phyloP scores from a whole-genome alignment of 1,140 invertebrate genomes.

The Drosophila miranda region DNA sequence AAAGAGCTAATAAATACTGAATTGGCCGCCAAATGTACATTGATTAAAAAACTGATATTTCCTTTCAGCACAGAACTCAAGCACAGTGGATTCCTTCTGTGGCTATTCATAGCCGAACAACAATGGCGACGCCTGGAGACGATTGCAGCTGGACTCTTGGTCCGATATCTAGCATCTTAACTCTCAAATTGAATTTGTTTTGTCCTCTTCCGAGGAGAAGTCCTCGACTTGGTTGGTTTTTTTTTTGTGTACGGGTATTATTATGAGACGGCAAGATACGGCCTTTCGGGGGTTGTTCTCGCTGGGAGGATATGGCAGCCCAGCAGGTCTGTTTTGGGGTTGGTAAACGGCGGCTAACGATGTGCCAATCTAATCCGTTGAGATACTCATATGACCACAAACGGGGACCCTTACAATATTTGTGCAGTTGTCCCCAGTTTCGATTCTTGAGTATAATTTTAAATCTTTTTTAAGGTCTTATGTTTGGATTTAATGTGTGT shows the following conservation, averaged over 20 bases:
- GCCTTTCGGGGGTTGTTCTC: conserved; percentile 56
- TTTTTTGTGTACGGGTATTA: conserved; percentile 41
- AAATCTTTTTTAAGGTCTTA: no score
- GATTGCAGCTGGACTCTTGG: conserved; percentile 7
- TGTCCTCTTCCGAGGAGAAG: conserved; percentile 42
- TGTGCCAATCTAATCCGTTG: conserved; percentile 63
- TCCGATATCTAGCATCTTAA: conserved; percentile 53
- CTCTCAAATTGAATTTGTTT: conserved; percentile 61
- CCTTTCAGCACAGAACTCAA: neutral
- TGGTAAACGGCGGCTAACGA: conserved; percentile 65
- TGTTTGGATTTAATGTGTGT: no score
- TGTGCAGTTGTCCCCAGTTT: neutral
- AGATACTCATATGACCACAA: conserved; percentile 28
- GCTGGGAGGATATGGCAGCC: conserved; percentile 18
- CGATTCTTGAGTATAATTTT: no score
- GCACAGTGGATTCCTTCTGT: no score
- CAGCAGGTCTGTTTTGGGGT: conserved; percentile 26
- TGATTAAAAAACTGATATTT: conserved; percentile 11
- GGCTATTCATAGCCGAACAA: conserved; percentile 33
- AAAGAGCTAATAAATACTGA: no score
- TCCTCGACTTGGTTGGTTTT: conserved; percentile 33
- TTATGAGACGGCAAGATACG: neutral
- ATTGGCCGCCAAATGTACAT: conserved; percentile 14
- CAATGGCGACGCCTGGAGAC: conserved; percentile 40
- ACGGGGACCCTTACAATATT: conserved; percentile 8